phyloP scores from a whole-genome alignment of 2,888 invertebrate genomes.

The Andrena hattorfiana region DNA sequence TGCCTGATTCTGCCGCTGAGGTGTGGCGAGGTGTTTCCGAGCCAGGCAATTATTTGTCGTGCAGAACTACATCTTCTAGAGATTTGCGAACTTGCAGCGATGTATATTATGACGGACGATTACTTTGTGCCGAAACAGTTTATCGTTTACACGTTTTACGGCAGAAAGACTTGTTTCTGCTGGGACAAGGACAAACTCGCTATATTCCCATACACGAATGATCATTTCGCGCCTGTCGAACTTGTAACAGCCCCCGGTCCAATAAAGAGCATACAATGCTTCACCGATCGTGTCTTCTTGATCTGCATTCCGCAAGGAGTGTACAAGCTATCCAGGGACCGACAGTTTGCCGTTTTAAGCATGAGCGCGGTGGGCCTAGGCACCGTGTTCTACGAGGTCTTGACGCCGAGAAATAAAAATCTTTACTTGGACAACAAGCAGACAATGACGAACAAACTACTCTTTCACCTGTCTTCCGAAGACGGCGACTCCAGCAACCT shows the following conservation, averaged over 20 bases:
- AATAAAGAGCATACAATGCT: conserved; percentile 74
- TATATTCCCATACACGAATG: conserved; percentile 69
- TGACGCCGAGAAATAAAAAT: conserved; percentile 61
- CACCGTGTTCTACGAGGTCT: conserved; percentile 72
- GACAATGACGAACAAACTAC: conserved; percentile 59
- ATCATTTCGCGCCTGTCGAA: neutral
- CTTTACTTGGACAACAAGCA: conserved; percentile 75
- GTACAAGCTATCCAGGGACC: conserved; percentile 75
- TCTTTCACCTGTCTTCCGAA: conserved; percentile 65
- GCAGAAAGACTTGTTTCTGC: conserved; percentile 74
- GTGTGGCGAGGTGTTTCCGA: no score
- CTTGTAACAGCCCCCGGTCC: conserved; percentile 69
- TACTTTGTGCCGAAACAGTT: conserved; percentile 73
- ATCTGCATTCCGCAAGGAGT: conserved; percentile 76
- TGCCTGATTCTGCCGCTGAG: no score
- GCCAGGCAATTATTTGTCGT: no score
- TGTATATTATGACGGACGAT: conserved; percentile 59
- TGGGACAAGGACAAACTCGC: conserved; percentile 75
- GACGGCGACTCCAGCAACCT: conserved; percentile 31
- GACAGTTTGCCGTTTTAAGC: conserved; percentile 74
- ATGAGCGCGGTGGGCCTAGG: conserved; percentile 76
- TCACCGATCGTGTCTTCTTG: conserved; percentile 74
- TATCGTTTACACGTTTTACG: conserved; percentile 76
- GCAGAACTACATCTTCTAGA: neutral
- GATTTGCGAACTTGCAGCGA: conserved; percentile 18